These are phyloP conservation scores for Rapana venosa DNA, from an alignment of 2,888 invertebrate genomes.

Conservation along the genomic window DNA sequence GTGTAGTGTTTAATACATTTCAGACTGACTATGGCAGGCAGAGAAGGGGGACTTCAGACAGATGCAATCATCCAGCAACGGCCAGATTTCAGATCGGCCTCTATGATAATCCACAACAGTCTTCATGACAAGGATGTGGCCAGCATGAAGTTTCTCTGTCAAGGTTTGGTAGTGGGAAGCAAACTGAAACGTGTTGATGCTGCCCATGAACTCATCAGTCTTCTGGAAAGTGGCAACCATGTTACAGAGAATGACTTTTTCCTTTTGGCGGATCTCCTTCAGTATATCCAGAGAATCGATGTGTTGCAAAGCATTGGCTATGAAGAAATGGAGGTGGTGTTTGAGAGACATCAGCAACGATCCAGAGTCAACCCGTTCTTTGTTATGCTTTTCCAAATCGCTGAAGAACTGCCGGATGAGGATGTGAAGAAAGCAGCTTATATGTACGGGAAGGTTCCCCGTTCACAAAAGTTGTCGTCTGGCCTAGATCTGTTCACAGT, in stretches of 20 bases:
- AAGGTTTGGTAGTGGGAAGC: conserved; percentile 31
- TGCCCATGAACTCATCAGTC: conserved; percentile 40
- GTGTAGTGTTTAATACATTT: no score
- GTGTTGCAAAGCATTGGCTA: conserved; percentile 20
- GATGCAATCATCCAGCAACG: no score
- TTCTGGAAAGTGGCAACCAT: conserved; percentile 28
- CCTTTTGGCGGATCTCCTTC: conserved; percentile 38
- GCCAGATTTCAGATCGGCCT: background rate
- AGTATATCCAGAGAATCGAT: conserved; percentile 43
- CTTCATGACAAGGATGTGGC: conserved; percentile 45
- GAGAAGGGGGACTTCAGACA: no score
- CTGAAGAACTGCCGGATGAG: conserved; percentile 42
- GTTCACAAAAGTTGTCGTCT: conserved; percentile 24
- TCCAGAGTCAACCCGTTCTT: conserved; percentile 28
- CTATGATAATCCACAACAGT: conserved; percentile 37
- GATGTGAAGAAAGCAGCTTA: conserved; percentile 36
- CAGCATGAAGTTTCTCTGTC: conserved; percentile 45
- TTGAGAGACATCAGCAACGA: no score
- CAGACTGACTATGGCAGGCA: no score
- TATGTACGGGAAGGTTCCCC: conserved; percentile 44
- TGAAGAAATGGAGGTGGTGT: background rate
- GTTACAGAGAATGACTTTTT: conserved; percentile 22
- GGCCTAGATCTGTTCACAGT: conserved; percentile 43
- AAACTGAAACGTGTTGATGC: conserved; percentile 23
- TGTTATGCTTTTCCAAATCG: conserved; percentile 38